These are phyloP conservation scores for Aleiodes alternator DNA, from an alignment of 2,888 invertebrate species.

Conservation along the genomic window DNA sequence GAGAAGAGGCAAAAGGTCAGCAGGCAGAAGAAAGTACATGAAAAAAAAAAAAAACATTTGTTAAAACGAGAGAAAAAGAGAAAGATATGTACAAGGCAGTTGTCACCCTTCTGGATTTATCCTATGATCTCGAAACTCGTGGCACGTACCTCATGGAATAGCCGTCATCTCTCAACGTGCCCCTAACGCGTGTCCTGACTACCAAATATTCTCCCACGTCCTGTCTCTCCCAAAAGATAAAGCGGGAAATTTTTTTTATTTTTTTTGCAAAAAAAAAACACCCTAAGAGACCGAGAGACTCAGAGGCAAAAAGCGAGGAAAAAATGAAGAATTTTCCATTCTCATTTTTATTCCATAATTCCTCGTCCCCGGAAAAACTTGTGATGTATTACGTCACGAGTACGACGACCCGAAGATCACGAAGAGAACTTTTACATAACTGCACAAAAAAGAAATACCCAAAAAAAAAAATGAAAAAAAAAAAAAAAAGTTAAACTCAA, in stretches of 20 bases:
- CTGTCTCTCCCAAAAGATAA: constrained; percentile 10
- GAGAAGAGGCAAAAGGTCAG: background rate
- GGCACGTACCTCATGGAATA: constrained; percentile 53
- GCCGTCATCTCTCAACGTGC: constrained; percentile 51
- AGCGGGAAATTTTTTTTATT: constrained; percentile 1
- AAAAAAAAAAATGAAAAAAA: background rate
- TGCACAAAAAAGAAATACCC: constrained; percentile 13
- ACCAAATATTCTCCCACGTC: constrained; percentile 39
- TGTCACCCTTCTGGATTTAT: constrained; percentile 22
- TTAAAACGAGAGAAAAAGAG: background rate
- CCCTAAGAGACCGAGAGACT: too few relatives aligned
- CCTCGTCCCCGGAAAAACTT: constrained; percentile 42
- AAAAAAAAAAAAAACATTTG: background rate
- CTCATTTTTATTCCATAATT: constrained; percentile 21
- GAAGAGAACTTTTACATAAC: constrained; percentile 29
- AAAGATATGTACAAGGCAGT: constrained; percentile 15
- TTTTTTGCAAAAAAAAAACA: background rate
- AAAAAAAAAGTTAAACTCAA: too few relatives aligned
- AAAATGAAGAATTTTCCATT: constrained; percentile 12
- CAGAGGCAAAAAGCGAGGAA: background rate
- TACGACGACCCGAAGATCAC: constrained; percentile 51
- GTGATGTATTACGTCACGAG: constrained; percentile 49
- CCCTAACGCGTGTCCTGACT: constrained; percentile 49
- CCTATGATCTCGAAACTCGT: constrained; percentile 50
- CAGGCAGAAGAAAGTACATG: background rate